Evolutionary conservation across 2,888 invertebrate species (phyloP).

Genomic region (Achlya flavicornis): DNA sequence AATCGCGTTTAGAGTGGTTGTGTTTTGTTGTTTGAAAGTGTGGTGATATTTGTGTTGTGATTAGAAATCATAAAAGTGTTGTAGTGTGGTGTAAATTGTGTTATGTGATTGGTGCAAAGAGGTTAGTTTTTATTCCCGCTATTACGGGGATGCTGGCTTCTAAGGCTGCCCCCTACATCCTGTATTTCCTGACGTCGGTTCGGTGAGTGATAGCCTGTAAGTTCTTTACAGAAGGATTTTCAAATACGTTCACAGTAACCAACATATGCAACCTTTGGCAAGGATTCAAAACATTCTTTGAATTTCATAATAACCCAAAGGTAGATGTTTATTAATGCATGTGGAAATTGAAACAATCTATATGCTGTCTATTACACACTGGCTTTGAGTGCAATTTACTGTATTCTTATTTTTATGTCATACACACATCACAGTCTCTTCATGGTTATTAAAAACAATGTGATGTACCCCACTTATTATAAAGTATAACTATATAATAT

Average conservation of each 20-base stretch:
- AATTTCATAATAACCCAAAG: constrained; percentile 11
- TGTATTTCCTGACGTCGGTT: constrained; percentile 62
- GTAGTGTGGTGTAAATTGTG: constrained; percentile 37
- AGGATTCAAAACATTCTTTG: constrained; percentile 14
- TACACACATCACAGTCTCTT: too few relatives aligned
- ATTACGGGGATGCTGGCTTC: constrained; percentile 48
- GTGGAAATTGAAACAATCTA: constrained; percentile 17
- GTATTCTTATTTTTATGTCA: too few relatives aligned
- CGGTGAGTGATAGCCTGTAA: constrained; percentile 79
- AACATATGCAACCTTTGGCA: not conserved
- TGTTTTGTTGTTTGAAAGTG: constrained; percentile 24
- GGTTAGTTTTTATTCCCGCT: constrained; percentile 82
- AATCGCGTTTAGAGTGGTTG: constrained; percentile 26
- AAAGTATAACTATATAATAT: too few relatives aligned
- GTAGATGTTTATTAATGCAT: constrained; percentile 17
- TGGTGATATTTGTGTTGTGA: constrained; percentile 24
- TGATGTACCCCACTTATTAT: too few relatives aligned
- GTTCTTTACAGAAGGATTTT: constrained; percentile 61
- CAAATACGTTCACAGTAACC: constrained; percentile 44
- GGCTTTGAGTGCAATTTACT: not conserved
- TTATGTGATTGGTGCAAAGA: constrained; percentile 60
- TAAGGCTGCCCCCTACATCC: constrained; percentile 29
- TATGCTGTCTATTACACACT: not conserved
- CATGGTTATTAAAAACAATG: too few relatives aligned
- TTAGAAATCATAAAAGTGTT: constrained; percentile 23